Conservation (phyloP, 2,888 invertebrate genomes). For the Acrocera orbiculus region DNA sequence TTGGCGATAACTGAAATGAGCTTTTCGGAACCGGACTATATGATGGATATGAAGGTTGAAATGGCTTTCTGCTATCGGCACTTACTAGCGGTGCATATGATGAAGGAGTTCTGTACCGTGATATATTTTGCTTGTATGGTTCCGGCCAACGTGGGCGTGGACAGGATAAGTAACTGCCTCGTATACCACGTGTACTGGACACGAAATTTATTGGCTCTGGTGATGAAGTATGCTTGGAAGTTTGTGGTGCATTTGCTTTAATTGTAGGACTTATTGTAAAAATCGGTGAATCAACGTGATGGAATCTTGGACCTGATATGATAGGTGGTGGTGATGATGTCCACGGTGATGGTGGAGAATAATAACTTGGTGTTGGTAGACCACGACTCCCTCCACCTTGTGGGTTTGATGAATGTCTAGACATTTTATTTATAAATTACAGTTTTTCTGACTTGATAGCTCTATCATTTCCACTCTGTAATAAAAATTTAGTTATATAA, state of each 20-base stretch:
- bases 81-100: conserved; percentile 7
- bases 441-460: too few relatives aligned
- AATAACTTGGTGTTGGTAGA: conserved; percentile 44
- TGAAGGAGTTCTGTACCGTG: conserved; percentile 32
- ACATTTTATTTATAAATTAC: conserved; percentile 25
- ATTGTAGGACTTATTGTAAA: conserved; percentile 13
- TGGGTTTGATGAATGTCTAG: conserved; percentile 25
- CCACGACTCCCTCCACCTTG: conserved; percentile 26
- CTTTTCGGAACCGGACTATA: conserved; percentile 22
- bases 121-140: conserved; percentile 23
- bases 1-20: conserved; percentile 34
- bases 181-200: conserved; percentile 31
- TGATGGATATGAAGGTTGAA: conserved; percentile 28
- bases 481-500: too few relatives aligned
- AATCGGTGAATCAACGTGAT: conserved; percentile 4
- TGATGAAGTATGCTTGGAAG: conserved; percentile 33
- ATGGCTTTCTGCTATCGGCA: conserved; percentile 13
- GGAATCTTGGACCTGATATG: conserved; percentile 44
- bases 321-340: conserved; percentile 55
- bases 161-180: conserved; percentile 37
- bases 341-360: conserved; percentile 60
- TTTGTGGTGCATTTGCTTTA: conserved; percentile 13
- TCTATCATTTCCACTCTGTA: too few relatives aligned
- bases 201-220: conserved; percentile 33
- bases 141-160: conserved; percentile 47